Evolutionary conservation across 2,797 vertebrate species (phyloP), one percentile per base, ranked within the genome.

Genomic region (Pterois miles): DNA sequence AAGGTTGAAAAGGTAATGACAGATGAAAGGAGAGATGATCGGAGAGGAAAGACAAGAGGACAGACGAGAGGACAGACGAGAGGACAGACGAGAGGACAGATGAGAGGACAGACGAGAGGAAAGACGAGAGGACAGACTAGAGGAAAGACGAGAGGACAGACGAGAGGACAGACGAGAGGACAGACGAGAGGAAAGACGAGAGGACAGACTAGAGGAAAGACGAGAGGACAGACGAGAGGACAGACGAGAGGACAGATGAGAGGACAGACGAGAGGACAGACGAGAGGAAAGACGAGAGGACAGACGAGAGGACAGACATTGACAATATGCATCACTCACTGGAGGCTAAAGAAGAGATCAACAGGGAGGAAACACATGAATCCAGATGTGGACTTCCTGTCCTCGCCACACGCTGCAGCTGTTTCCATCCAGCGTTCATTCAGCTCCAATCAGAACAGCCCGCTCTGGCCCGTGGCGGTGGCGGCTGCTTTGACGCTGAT

Each of bases 401-500:
- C 46, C 46, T 34, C 65, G 60, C 43, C 73, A 16, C 38, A 22
- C 2, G 53, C 83, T 82, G 73, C 81, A 76, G 76, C 71, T 84
- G 78, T 74, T 58, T 87, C 84, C 85, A 78, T 86, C 89, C 59
- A 80, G 84, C 67, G 74, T 83, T 69, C 71, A 3, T 64, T 80
- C 57, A 4, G 76, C 76, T 83, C 82, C 70, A 64, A 62, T 73
- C 81, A 65, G 73, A 66, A 23, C 72, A 40, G 57, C 63, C 2
- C 2, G 75, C 76, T 3, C 78, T 43, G 1, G 72, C 84, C 75
- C 22, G 66, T 5, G 40, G 40, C 40, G 7, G 40, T 18, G 59
- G 88, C 82, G 50, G 65, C 76, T 76, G 72, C 82, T 85, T 70
- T 88, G 76, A 86, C 38, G 65, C 78, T 92, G 89, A 90, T 57